phyloP scores from a whole-genome alignment of 2,113 vertebrate species.

The Alethe diademata region DNA sequence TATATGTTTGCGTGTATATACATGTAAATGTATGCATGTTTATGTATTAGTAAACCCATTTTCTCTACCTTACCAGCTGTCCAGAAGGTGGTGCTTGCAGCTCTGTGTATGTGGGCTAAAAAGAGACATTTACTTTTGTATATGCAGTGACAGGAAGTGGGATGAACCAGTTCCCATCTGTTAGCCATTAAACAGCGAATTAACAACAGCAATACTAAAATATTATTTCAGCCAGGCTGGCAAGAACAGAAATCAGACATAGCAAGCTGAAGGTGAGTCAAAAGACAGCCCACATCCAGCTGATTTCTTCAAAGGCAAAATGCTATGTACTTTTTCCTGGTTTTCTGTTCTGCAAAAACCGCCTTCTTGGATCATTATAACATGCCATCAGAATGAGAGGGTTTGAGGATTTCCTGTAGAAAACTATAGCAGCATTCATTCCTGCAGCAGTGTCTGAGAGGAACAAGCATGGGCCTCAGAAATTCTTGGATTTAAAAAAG shows the following conservation, averaged over 20 bases:
- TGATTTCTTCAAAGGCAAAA: slow-evolving; percentile 44
- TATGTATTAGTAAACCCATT: not conserved
- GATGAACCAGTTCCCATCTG: slow-evolving; percentile 17
- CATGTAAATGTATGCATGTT: not conserved
- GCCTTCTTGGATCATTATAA: slow-evolving; percentile 22
- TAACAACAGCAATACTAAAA: not conserved
- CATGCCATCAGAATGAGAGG: slow-evolving; percentile 62
- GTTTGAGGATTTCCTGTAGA: slow-evolving; percentile 71
- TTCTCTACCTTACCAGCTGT: not conserved
- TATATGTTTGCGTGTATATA: not conserved
- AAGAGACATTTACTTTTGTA: not conserved
- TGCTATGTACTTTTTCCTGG: not conserved
- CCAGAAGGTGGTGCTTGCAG: not conserved
- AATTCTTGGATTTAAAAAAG: not conserved
- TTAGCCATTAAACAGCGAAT: not conserved
- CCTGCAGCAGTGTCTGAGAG: slow-evolving; percentile 13
- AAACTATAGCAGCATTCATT: slow-evolving; percentile 67
- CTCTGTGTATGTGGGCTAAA: not conserved
- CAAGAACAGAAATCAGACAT: slow-evolving; percentile 7
- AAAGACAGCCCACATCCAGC: not conserved
- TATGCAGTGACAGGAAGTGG: not conserved
- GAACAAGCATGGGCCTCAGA: not conserved
- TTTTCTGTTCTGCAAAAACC: slow-evolving; percentile 13
- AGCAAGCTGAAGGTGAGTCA: slow-evolving; percentile 50
- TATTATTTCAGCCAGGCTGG: not conserved